Evolutionary conservation across 2,113 vertebrate genomes (phyloP), one percentile per base, ranked within the genome.

Genomic region (Chunga burmeisteri): DNA sequence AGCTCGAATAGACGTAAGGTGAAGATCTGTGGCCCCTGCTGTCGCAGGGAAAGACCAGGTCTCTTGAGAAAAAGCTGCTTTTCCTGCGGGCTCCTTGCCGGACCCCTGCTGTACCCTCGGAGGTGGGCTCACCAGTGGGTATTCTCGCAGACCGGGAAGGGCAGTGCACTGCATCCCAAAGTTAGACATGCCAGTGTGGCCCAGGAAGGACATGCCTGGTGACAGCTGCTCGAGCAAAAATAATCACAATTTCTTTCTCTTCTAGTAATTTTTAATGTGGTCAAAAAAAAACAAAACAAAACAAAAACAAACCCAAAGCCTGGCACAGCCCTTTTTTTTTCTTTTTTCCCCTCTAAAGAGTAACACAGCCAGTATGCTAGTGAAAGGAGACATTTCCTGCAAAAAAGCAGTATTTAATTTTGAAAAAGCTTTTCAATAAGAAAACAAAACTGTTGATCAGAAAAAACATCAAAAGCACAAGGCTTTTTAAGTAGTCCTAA

Each of bases 91-190:
- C 53, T 52, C 36, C 22, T 47, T 22, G 29, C 55, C 21, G 2
- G 10, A 44, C 23, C 22, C 27, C 32, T 9, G 34, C 52, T 11
- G 52, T 46, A 38, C 34, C 32, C 36, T 42, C 1, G 2, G 49
- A 29, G 22, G 0, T 5, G 7, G 0, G 4, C 40, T 27, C 29
- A 22, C 29, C 30, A 27, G 58, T 12, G 5, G 36, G 6, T 20
- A 16, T 38, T 34, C 27, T 38, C 14, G 5, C 29, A 26, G 27
- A 23, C 7, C 23, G 53, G 47, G 55, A 63, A 62, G 26, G 18
- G 62, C 55, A 58, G 29, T 0, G 5, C 3, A 3, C 16, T 42
- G 75, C 71, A 82, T 52, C 75, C 42, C 3, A 2, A 25, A 44
- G 16, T 53, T 14, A 40, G 15, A 90, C 50, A n/a, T 11, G 22